A percentile compares a stretch with the other conserved stretches of the same genome.
These are phyloP conservation scores for Digitonthophagus gazella DNA, from an alignment of 2,888 invertebrate species.

Conservation along the genomic window DNA sequence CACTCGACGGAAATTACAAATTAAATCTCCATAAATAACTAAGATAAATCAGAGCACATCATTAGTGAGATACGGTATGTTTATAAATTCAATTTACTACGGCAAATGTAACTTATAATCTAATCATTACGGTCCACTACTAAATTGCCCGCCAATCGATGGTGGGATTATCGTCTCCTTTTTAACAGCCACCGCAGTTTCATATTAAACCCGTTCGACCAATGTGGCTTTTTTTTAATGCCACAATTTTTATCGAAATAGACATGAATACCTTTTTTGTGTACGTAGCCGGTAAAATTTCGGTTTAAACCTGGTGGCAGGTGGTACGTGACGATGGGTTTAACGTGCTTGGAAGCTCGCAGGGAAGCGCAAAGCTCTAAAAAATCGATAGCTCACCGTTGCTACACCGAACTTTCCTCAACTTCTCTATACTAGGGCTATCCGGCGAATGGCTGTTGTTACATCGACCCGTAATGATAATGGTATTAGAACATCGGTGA, in stretches of 20 bases:
- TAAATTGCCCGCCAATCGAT: not conserved
- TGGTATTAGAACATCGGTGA: not conserved
- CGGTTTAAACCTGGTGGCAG: not conserved
- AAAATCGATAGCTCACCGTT: slow-evolving; percentile 10
- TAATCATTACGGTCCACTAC: not conserved
- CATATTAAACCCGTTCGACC: not conserved
- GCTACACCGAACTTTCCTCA: not conserved
- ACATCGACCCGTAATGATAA: not conserved
- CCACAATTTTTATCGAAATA: not conserved
- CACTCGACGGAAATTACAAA: slow-evolving; percentile 10
- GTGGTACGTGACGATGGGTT: slow-evolving; percentile 14
- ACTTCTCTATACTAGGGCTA: not conserved
- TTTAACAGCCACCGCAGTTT: not conserved
- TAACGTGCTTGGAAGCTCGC: slow-evolving; percentile 3
- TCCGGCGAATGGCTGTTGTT: not conserved
- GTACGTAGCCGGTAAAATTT: slow-evolving; percentile 1
- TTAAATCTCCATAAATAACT: slow-evolving; percentile 12
- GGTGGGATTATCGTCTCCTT: not conserved
- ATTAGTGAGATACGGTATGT: not conserved
- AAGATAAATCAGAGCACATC: not conserved
- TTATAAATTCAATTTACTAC: slow-evolving; percentile 10
- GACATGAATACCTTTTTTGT: not conserved
- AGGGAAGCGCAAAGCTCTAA: not conserved
- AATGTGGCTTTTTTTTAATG: not conserved
- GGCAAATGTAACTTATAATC: not conserved